A percentile compares a stretch with the other conserved stretches of the same genome.
phyloP scores from a whole-genome alignment of 2,113 vertebrate genomes.

The Cettia cetti region DNA sequence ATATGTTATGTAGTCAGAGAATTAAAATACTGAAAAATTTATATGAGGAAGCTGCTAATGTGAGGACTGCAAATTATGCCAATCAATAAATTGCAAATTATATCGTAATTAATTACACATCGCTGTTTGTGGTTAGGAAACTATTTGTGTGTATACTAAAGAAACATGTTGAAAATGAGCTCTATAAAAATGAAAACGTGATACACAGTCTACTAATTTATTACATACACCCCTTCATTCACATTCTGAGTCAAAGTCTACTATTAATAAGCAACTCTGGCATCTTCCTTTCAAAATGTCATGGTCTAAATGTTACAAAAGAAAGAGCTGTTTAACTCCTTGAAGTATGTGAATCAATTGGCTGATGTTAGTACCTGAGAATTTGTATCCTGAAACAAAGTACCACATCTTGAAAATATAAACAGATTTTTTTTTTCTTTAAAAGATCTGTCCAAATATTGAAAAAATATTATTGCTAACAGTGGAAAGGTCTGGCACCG shows the following conservation, averaged over 20 bases:
- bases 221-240: constrained; percentile 23
- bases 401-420: constrained; percentile 45
- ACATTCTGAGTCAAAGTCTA: not conserved
- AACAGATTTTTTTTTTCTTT: constrained; percentile 35
- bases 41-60: not conserved
- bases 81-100: constrained; percentile 32
- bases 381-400: constrained; percentile 26
- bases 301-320: constrained; percentile 6
- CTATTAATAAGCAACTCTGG: constrained; percentile 16
- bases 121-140: not conserved
- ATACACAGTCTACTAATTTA: not conserved
- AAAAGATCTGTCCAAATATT: constrained; percentile 69
- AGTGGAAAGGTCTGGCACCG: constrained; percentile 66
- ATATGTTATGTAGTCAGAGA: not conserved
- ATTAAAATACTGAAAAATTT: constrained; percentile 27
- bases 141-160: not conserved
- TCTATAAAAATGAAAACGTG: not conserved
- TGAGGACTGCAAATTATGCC: not conserved
- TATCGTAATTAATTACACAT: constrained; percentile 10
- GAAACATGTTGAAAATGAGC: not conserved
- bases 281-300: constrained; percentile 15
- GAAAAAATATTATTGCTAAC: constrained; percentile 65
- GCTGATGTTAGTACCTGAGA: constrained; percentile 26
- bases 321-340: not conserved
- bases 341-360: not conserved